A percentile compares a stretch with the other conserved stretches of the same genome.
Evolutionary conservation across 1,140 invertebrate genomes (phyloP).

Genomic region (Dendroctonus valens): DNA sequence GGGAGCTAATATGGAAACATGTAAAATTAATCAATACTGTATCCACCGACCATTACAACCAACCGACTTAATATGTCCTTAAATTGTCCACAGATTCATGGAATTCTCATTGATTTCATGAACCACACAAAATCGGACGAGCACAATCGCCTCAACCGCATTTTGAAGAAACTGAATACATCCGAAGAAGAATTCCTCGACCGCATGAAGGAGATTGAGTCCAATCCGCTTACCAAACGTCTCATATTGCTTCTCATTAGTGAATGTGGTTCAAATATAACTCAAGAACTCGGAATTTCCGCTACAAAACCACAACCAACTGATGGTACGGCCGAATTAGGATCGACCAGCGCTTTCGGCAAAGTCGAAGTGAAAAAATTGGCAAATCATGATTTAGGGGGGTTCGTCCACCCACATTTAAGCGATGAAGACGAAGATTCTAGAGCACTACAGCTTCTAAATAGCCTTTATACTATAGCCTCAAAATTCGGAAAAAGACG

Average conservation of each 20-base stretch:
- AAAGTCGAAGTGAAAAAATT: slow-evolving; percentile 1
- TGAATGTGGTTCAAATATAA: slow-evolving; percentile 66
- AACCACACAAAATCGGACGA: slow-evolving; percentile 41
- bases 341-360: background rate
- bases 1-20: background rate
- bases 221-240: slow-evolving; percentile 70
- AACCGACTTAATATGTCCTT: background rate
- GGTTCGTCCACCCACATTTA: slow-evolving; percentile 36
- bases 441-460: slow-evolving; percentile 74
- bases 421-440: slow-evolving; percentile 62
- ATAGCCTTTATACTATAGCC: slow-evolving; percentile 78
- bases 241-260: slow-evolving; percentile 73
- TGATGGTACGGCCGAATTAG: slow-evolving; percentile 1
- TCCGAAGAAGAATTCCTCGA: slow-evolving; percentile 69
- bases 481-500: slow-evolving; percentile 64
- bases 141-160: slow-evolving; percentile 52
- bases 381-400: slow-evolving; percentile 24
- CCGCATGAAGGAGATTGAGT: slow-evolving; percentile 77
- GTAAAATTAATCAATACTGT: background rate
- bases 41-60: background rate
- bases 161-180: slow-evolving; percentile 72
- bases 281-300: slow-evolving; percentile 66
- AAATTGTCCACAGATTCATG: slow-evolving; percentile 38
- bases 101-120: slow-evolving; percentile 48
- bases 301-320: slow-evolving; percentile 47